Evolutionary conservation across 1,140 invertebrate genomes (phyloP).

Genomic region (Apocrypta bakeri): DNA sequence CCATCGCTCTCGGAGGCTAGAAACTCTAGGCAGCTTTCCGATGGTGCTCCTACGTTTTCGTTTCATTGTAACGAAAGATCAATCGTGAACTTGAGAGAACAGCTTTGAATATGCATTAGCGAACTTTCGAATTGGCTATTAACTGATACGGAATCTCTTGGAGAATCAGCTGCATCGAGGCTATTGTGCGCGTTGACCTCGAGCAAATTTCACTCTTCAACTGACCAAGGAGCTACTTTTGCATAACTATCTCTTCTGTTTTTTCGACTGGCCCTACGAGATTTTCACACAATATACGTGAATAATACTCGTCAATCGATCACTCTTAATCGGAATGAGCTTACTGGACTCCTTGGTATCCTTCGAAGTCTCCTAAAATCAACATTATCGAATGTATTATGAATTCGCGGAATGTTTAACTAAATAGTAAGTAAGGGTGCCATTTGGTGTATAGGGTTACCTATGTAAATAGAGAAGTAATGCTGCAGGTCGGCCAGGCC

Average conservation of each 20-base stretch:
- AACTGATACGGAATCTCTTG: background rate
- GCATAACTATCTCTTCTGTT: background rate
- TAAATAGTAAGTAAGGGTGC: no score
- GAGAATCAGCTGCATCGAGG: background rate
- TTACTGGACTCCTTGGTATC: background rate
- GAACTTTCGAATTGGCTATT: background rate
- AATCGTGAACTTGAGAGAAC: background rate
- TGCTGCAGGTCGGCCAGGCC: no score
- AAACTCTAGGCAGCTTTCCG: no score
- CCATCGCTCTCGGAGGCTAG: no score
- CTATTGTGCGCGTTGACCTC: background rate
- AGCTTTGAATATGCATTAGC: background rate
- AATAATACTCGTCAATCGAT: no score
- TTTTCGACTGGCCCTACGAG: background rate
- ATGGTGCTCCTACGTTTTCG: background rate
- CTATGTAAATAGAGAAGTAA: no score
- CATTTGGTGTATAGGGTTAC: no score
- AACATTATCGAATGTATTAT: background rate
- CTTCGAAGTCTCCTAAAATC: background rate
- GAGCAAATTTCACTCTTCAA: background rate
- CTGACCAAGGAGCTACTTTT: background rate
- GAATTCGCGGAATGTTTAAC: background rate
- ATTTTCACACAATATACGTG: no score
- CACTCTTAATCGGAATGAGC: background rate
- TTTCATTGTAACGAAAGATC: background rate